A percentile compares a stretch with the other conserved stretches of the same genome.
phyloP scores from a whole-genome alignment of 2,888 invertebrate genomes.

The Callinectes sapidus region DNA sequence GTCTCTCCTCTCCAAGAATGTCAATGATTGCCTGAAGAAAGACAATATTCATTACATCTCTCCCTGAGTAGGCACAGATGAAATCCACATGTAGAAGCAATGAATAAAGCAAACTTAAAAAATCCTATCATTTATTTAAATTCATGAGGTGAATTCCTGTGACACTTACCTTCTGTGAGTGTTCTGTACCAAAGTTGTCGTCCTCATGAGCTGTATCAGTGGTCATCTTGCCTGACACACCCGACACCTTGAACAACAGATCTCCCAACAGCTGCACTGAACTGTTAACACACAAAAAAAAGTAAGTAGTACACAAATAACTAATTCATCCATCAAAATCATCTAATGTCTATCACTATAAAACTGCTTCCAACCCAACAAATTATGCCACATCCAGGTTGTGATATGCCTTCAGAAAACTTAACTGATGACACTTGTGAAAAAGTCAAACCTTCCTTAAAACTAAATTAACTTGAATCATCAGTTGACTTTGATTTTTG shows the following conservation, averaged over 20 bases:
- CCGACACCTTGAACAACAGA: slow-evolving; percentile 95
- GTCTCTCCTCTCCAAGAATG: slow-evolving; percentile 90
- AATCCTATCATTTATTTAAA: not conserved
- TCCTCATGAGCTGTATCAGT: slow-evolving; percentile 98
- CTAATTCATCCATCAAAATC: too few relatives aligned
- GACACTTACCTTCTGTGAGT: slow-evolving; percentile 83
- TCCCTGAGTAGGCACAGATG: not conserved
- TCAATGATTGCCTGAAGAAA: slow-evolving; percentile 85
- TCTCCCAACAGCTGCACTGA: slow-evolving; percentile 78
- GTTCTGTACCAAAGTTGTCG: slow-evolving; percentile 99
- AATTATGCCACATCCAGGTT: not conserved
- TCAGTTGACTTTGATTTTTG: not conserved
- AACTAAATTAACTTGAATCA: too few relatives aligned
- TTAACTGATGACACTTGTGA: not conserved
- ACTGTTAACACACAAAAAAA: slow-evolving; percentile 46
- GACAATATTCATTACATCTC: not conserved
- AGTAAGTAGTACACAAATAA: too few relatives aligned
- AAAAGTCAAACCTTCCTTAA: too few relatives aligned
- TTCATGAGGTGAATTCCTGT: not conserved
- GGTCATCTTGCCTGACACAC: slow-evolving; percentile 99
- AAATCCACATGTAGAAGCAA: not conserved
- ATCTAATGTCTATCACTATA: not conserved
- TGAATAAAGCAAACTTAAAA: not conserved
- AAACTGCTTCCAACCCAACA: not conserved
- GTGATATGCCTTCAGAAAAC: slow-evolving; percentile 2